These are phyloP conservation scores for Ara ararauna DNA, from an alignment of 2,797 vertebrate species.

Conservation along the genomic window DNA sequence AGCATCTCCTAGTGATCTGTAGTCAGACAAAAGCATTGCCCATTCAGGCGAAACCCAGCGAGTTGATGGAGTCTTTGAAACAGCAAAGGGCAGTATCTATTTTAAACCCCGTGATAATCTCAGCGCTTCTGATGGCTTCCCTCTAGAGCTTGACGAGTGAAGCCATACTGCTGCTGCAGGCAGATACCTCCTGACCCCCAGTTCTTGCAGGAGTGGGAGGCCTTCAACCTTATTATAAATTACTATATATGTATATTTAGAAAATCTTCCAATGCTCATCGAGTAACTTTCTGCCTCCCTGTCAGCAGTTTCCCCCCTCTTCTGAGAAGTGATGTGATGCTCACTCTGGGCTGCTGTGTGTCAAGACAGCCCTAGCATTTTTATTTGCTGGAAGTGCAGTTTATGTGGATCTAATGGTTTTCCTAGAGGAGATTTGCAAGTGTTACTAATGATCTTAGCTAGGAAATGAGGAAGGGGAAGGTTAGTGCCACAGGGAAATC, in stretches of 20 bases:
- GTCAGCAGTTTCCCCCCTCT: neutral
- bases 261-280: neutral
- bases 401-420: constrained; percentile 22
- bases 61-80: neutral
- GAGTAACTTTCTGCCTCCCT: neutral
- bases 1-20: neutral
- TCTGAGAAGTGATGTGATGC: neutral
- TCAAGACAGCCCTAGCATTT: neutral
- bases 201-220: neutral
- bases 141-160: neutral
- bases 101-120: neutral
- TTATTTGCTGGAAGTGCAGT: constrained; percentile 27
- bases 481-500: constrained; percentile 65
- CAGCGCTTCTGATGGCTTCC: neutral
- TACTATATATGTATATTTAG: neutral
- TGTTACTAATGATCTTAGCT: constrained; percentile 53
- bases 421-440: constrained; percentile 56
- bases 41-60: neutral
- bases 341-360: neutral
- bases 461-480: constrained; percentile 58
- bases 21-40: neutral
- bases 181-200: neutral
- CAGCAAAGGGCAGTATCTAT: neutral
- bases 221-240: neutral
- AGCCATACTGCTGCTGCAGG: neutral